Base-by-base conservation (phyloP, 2,113 vertebrate genomes). In the Capreolus pygargus region DNA sequence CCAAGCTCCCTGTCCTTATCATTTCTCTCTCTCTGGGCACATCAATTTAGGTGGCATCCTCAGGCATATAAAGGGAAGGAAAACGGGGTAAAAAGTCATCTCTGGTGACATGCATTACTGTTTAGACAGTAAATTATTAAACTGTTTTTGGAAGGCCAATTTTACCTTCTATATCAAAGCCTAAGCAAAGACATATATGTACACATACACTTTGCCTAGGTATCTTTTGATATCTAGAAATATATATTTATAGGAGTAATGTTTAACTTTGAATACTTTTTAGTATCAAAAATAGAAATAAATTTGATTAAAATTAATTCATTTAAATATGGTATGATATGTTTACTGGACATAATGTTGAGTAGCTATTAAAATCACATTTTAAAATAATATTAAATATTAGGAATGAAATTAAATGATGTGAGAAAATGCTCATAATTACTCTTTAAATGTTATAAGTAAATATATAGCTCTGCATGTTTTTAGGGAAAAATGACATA, bases 331-430 rank as follows among this genome's bases (percentile, higher is more conserved):
- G 81, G 6, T 33, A 54, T n/a, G 47, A 4, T 54, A 70, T 50
- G 16, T 45, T 21, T 89, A 61, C 7, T 52, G 61, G 54, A 93
- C 23, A 54, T 39, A 54, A 78, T 60, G 13, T 3, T 58, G 12
- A 70, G 16, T 7, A 76, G 74, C 15, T 86, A 86, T 95, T 89
- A 82, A 95, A 88, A 85, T 88, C 10, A 92, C 7, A 97, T 52
- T 88, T 70, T 7, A 79, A 16, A 91, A 88, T 83, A 85, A 82
- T 86, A 78, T 57, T 79, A 61, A 86, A 67, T 76, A 92, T 90
- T 90, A 96, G 58, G 12, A 78, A 60, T 78, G 47, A 6, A 81
- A 54, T 81, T 74, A 92, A 52, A 64, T 47, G 2, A 52, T 58
- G 16, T 36, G 4, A 96, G 17, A 87, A 86, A 93, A 88, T 43